These are phyloP conservation scores for Chelonoidis abingdonii DNA, from an alignment of 2,113 vertebrate species.

Conservation along the genomic window DNA sequence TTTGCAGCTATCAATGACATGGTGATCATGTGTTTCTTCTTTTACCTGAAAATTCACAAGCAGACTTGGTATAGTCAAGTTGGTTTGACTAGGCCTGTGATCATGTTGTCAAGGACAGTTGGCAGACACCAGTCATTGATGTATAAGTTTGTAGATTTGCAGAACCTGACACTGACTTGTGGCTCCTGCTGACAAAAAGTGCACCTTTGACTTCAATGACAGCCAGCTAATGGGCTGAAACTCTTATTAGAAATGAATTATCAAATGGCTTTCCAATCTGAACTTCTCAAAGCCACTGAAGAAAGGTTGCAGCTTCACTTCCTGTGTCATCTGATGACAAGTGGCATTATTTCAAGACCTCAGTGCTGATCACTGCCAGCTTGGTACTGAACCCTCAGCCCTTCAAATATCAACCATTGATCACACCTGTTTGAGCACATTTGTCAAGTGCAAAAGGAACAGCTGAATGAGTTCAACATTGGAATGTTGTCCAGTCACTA, in stretches of 20 bases:
- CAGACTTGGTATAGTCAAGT: background rate
- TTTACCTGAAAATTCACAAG: background rate
- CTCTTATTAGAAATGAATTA: background rate
- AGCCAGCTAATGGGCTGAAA: background rate
- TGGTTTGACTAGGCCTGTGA: background rate
- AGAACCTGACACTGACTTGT: background rate
- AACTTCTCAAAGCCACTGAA: background rate
- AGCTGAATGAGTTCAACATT: background rate
- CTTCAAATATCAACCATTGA: background rate
- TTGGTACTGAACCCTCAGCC: background rate
- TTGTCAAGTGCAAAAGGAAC: background rate
- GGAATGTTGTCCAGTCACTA: background rate
- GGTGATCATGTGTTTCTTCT: background rate
- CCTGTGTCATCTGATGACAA: background rate
- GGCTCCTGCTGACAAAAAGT: background rate
- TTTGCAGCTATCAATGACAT: background rate
- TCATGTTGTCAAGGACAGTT: background rate
- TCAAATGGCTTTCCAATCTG: background rate
- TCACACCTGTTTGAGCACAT: background rate
- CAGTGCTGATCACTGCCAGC: background rate
- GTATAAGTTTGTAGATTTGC: background rate
- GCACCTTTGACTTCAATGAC: background rate
- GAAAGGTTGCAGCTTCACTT: background rate
- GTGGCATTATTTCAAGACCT: background rate
- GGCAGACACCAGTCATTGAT: background rate